Evolutionary conservation across 1,140 invertebrate species (phyloP), one percentile per base, ranked within the genome.

Genomic region (Nymphalis io): DNA sequence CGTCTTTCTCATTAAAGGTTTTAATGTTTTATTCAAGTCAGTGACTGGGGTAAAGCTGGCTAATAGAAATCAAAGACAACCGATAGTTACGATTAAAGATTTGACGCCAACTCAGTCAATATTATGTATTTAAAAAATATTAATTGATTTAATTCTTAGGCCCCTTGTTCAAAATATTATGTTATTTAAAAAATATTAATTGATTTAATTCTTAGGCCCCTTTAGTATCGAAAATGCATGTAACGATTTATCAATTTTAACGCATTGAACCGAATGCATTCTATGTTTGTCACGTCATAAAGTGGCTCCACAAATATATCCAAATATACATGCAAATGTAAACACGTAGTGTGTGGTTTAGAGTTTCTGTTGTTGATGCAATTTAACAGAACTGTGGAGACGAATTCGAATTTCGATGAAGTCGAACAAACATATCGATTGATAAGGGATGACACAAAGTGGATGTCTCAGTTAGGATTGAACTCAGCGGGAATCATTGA

Each of bases 331-430:
- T 33, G 44, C 44, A 67, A 67, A 67, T 40, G 63, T 66, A 51
- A 58, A 70, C 53, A 62, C 15, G 16, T 66, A 13, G 48, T 58
- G 40, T 70, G 48, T 70, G 60, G 33, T 62, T 62, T 62, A 51
- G 23, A 38, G n/a, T 69, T n/a, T 20, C 67, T 33, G 40, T 20
- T 55, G 40, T 62, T 60, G 60, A 63, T 40, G 61, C 55, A 70
- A 63, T 63, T 70, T 62, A 70, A 62, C 53, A 60, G 40, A 58
- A 51, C 40, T 46, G 60, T 39, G 27, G 16, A 46, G 23, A 27
- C 40, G 55, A 57, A 63, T 63, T 59, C 68, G 62, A 64, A 70
- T 70, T 63, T 63, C 40, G 44, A 48, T 62, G 11, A 59, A 63
- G 33, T 20, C 44, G 51, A 69, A 60, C 39, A 63, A 58, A 69